Base-by-base conservation (phyloP, 2,888 invertebrate genomes). In the Calameuta pallipes region DNA sequence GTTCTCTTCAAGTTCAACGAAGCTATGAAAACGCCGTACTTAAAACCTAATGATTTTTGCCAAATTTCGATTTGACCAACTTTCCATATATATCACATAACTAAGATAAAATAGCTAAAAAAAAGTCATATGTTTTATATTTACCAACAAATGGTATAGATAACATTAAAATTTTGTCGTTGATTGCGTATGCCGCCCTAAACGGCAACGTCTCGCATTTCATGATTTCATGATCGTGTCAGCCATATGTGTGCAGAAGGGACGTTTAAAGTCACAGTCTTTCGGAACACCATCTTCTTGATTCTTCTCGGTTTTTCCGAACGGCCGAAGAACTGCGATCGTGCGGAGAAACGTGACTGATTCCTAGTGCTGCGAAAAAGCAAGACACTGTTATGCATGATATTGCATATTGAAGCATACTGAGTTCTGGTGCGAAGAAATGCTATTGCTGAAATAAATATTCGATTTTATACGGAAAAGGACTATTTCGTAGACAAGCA, bases 391-490 rank as follows among this genome's bases (percentile, higher is more conserved):
- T 86, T 88, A 88, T 86, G 86, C 87, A 86, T 87, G 84, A 83
- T 85, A 85, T 80, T 87, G 87, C 86, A 87, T 86, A 87, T 85
- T 83, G 82, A 87, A 85, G 80, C 81, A 80, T 77, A 81, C 76
- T 81, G 77, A 82, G 75, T 83, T 82, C 83, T 82, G 80, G 83
- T 83, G 81, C 83, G 80, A 86, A 84, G 88, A 84, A 83, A 88
- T 89, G 89, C 89, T 84, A 84, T 84, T 87, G 82, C 77, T 80
- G 83, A 86, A 83, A 83, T 87, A 88, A 86, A 77, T 79, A 79
- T 79, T 78, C 78, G 76, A 77, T 83, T 15, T 71, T 23, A 23
- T 23, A 71, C 33, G 71, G 71, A 71, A 71, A 71, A 71, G 31
- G 23, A 71, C 13, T 71, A 71, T 71, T 71, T 71, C 71, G 34